Percentiles rank a stretch among this genome's conserved stretches.
phyloP scores from a whole-genome alignment of 2,113 vertebrate genomes.

The Salvator merianae region DNA sequence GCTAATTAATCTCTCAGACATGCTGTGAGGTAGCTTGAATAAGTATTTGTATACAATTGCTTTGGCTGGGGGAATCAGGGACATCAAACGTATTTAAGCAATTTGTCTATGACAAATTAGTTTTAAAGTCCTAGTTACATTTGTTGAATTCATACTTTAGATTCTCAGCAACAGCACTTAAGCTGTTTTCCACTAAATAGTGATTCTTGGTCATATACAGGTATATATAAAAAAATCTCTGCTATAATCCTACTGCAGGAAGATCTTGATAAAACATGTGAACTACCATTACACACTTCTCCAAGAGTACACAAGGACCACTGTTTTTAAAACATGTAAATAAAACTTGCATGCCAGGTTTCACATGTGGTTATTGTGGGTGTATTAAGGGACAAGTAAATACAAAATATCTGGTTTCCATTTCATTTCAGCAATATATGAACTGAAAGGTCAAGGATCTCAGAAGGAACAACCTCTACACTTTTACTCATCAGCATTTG shows the following conservation, averaged over 20 bases:
- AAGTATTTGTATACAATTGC: constrained; percentile 5
- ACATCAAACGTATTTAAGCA: constrained; percentile 13
- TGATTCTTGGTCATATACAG: background rate
- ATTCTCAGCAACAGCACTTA: background rate
- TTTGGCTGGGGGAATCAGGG: background rate
- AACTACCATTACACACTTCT: too few relatives aligned
- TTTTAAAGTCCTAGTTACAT: constrained; percentile 5
- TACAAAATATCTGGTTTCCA: background rate
- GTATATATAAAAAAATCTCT: background rate
- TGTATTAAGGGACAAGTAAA: too few relatives aligned
- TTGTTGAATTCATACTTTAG: background rate
- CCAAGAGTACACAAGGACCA: too few relatives aligned
- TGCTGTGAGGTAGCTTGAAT: constrained; percentile 1
- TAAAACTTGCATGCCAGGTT: too few relatives aligned
- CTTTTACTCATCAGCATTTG: background rate
- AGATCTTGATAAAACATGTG: background rate
- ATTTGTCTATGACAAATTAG: constrained; percentile 10
- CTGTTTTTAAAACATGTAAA: too few relatives aligned
- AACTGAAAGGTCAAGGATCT: background rate
- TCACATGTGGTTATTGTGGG: too few relatives aligned
- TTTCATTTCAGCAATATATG: background rate
- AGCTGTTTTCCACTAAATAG: background rate
- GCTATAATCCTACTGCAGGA: background rate
- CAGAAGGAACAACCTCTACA: background rate
- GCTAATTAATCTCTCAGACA: constrained; percentile 26